Evolutionary conservation across 2,888 invertebrate genomes (phyloP), one percentile per base, ranked within the genome.

Genomic region (Cremastinae sp.): DNA sequence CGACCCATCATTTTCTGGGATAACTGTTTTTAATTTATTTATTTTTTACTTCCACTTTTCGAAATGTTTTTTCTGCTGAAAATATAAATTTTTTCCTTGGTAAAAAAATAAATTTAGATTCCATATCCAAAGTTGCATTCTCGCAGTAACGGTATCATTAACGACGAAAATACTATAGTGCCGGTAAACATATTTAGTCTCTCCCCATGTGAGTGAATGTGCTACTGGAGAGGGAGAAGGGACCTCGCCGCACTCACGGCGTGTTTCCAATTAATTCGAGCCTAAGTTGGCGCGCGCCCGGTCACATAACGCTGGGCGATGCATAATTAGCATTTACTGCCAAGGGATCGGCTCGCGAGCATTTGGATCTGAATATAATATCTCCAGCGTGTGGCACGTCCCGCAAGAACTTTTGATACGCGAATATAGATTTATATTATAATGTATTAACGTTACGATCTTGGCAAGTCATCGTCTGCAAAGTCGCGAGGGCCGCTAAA

Each of bases 241-340:
- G 5, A 47, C 2, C 8, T 12, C 10, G 20, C 51, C 37, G 68
- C 37, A 68, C 43, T 5, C 62, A 47, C 74, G 72, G 71, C 76
- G 76, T 73, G 73, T 71, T 79, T 79, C 75, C 79, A 80, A 80
- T 80, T 80, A 80, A 80, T 80, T 80, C 73, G 75, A 58, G 71
- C 71, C 61, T 74, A 58, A 61, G 65, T 75, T 65, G 41, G 59
- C 65, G 59, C 35, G 65, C 47, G 61, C 65, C 47, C 41, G 61
- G 37, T 65, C 56, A 20, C 49, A 61, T 71, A 66, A 28, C 45
- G 49, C 49, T 35, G 49, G 66, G 56, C 71, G 75, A 62, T 66
- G 75, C 71, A 66, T 71, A 75, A 75, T 75, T 75, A 75, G 75
- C 71, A 75, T 75, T 28, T 28, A 28, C 28, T 28, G 28, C 28